phyloP scores from a whole-genome alignment of 1,140 invertebrate species.

The Zaprionus tsacasi region DNA sequence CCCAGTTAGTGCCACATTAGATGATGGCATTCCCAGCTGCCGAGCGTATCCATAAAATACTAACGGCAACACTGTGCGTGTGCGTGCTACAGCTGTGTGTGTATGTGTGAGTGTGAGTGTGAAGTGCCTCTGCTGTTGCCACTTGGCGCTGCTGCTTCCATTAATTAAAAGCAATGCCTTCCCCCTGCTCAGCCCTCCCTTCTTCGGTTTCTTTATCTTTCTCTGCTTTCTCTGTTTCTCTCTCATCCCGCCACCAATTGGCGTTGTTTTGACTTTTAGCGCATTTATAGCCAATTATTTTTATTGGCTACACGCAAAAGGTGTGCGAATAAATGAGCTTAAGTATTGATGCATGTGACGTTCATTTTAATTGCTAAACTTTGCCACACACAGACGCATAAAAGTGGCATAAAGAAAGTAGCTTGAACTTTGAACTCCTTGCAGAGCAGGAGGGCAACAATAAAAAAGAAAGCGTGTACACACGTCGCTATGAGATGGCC shows the following conservation, averaged over 20 bases:
- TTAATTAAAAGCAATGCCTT: slow-evolving; percentile 76
- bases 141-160: slow-evolving; percentile 43
- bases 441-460: too few relatives aligned
- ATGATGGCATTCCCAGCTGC: slow-evolving; percentile 65
- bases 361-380: slow-evolving; percentile 31
- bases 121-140: slow-evolving; percentile 17
- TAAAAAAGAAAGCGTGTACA: too few relatives aligned
- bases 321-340: slow-evolving; percentile 73
- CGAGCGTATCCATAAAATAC: slow-evolving; percentile 60
- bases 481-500: too few relatives aligned
- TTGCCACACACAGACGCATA: not conserved
- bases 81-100: not conserved
- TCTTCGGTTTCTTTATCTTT: not conserved
- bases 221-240: not conserved
- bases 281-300: slow-evolving; percentile 81
- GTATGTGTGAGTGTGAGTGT: slow-evolving; percentile 1
- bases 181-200: not conserved
- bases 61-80: slow-evolving; percentile 28
- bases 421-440: not conserved
- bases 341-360: slow-evolving; percentile 49
- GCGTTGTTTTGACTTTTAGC: slow-evolving; percentile 70
- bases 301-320: slow-evolving; percentile 61
- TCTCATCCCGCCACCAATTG: slow-evolving; percentile 44
- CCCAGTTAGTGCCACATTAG: slow-evolving; percentile 40
- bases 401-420: not conserved